These are phyloP conservation scores for Apodemia zela DNA, from an alignment of 2,888 invertebrate genomes.

Conservation along the genomic window DNA sequence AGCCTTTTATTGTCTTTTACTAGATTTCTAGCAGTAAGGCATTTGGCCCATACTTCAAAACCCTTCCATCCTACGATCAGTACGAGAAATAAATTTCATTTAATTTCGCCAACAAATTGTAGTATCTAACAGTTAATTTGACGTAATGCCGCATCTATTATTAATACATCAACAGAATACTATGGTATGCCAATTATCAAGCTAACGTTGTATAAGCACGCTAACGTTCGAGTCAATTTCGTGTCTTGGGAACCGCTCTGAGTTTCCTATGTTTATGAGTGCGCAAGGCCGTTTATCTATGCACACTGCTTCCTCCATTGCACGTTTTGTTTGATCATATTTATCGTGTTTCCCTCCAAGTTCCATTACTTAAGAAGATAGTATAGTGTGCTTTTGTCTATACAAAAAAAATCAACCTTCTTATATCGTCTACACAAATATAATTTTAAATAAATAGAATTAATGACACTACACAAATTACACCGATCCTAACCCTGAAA, in stretches of 20 bases:
- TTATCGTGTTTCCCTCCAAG: slow-evolving; percentile 54
- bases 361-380: slow-evolving; percentile 57
- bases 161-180: slow-evolving; percentile 37
- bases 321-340: slow-evolving; percentile 70
- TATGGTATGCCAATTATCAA: slow-evolving; percentile 66
- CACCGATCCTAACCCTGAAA: no score
- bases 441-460: no score
- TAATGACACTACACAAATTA: no score
- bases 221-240: slow-evolving; percentile 58
- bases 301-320: slow-evolving; percentile 66
- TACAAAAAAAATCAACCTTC: background rate
- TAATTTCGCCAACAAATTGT: background rate
- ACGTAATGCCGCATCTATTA: slow-evolving; percentile 16
- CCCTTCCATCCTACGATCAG: no score
- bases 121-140: slow-evolving; percentile 1
- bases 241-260: slow-evolving; percentile 47
- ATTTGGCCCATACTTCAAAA: no score
- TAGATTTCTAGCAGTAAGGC: no score
- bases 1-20: no score
- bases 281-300: slow-evolving; percentile 59
- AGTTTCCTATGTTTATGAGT: slow-evolving; percentile 59
- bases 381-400: slow-evolving; percentile 35
- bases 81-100: no score
- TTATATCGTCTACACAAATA: no score
- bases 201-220: slow-evolving; percentile 64